Evolutionary conservation across 2,888 invertebrate genomes (phyloP).

Genomic region (Amitus sp.): DNA sequence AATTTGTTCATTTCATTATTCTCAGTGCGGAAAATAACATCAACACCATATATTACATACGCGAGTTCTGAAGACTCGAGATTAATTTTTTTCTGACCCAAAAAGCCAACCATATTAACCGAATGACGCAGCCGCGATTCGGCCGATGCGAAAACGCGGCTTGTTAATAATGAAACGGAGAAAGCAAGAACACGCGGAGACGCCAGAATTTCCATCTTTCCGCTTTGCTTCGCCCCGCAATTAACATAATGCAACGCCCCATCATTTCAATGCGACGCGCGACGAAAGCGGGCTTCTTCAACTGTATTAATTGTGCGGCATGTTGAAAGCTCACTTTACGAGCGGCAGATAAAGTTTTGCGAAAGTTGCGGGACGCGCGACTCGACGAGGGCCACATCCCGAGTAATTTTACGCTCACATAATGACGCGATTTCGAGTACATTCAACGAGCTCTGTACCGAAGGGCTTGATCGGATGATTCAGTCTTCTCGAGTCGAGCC

Average conservation of each 20-base stretch:
- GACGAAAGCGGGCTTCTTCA: conserved; percentile 1
- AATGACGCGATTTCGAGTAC: no score
- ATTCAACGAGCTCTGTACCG: no score
- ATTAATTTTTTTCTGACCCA: no score
- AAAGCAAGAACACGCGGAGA: conserved; percentile 27
- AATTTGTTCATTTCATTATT: conserved; percentile 12
- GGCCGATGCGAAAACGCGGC: conserved; percentile 18
- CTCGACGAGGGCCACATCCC: no score
- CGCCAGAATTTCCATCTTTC: conserved; percentile 43
- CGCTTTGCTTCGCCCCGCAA: conserved; percentile 39
- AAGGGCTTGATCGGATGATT: conserved; percentile 37
- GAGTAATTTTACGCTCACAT: no score
- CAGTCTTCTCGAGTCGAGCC: conserved; percentile 29
- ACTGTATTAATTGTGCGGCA: conserved; percentile 24
- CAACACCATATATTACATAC: no score
- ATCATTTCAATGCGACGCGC: conserved; percentile 46
- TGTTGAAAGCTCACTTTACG: not conserved
- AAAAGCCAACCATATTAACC: no score
- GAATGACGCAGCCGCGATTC: conserved; percentile 14
- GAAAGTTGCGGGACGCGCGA: no score
- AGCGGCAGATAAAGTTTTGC: no score
- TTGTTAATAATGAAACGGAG: conserved; percentile 30
- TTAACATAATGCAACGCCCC: conserved; percentile 47
- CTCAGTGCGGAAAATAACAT: no score
- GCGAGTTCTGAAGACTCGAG: no score